These are phyloP conservation scores for Glossophaga mutica DNA, from an alignment of 2,797 vertebrate genomes.

Conservation along the genomic window DNA sequence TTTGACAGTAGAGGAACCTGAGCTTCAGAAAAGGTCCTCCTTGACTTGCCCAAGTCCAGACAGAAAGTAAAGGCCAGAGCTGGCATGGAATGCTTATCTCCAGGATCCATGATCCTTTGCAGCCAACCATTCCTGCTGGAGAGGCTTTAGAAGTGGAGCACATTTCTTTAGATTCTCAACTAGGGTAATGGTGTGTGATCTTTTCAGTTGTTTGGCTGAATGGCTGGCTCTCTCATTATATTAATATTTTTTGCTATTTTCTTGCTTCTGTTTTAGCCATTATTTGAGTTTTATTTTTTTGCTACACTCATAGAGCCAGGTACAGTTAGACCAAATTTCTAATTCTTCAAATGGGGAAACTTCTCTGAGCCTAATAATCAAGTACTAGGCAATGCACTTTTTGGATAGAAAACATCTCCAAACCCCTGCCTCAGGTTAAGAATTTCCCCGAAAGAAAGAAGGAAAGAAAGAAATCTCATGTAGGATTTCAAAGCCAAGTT, in stretches of 20 bases:
- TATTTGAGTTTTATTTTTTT: constrained; percentile 11
- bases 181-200: background rate
- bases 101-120: background rate
- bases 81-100: background rate
- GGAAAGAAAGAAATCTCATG: background rate
- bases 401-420: background rate
- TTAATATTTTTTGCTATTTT: background rate
- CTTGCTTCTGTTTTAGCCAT: constrained; percentile 3
- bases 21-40: constrained; percentile 4
- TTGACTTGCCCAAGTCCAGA: background rate
- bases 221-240: background rate
- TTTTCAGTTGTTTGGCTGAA: background rate
- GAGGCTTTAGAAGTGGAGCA: background rate
- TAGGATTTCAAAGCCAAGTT: background rate
- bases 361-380: background rate
- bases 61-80: background rate
- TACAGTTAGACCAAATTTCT: background rate
- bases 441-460: background rate
- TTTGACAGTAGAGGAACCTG: background rate
- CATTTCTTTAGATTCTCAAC: background rate
- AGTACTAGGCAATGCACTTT: background rate
- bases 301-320: background rate
- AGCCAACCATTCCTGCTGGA: background rate
- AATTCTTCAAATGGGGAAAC: background rate
- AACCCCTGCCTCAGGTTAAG: background rate